Conservation (phyloP, 2,113 vertebrate species). For the Tetraodon nigroviridis region DNA sequence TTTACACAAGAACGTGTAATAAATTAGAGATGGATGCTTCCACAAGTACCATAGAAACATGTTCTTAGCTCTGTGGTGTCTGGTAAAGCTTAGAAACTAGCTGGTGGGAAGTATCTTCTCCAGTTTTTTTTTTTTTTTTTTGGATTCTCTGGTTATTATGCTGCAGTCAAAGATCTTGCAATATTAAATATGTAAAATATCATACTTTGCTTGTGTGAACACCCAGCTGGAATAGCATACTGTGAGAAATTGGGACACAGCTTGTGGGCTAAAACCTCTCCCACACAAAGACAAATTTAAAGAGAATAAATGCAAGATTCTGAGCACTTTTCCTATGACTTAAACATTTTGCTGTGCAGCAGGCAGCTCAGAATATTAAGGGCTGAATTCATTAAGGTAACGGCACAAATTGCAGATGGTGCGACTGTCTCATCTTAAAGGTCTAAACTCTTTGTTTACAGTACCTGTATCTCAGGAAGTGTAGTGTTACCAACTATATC, state of each 20-base stretch:
- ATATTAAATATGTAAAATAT: conserved; percentile 3
- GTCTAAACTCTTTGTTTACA: conserved; percentile 22
- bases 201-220: neutral
- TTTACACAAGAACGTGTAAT: no score
- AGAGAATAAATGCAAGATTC: conserved; percentile 15
- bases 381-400: conserved; percentile 37
- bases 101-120: neutral
- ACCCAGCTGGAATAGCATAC: conserved; percentile 14
- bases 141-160: neutral
- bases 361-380: conserved; percentile 9
- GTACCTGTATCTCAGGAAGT: conserved; percentile 2
- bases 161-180: neutral
- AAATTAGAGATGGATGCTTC: no score
- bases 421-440: conserved; percentile 18
- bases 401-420: conserved; percentile 17
- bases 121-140: neutral
- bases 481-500: no score
- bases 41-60: no score
- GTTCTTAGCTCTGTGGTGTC: no score
- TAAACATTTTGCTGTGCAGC: conserved; percentile 20
- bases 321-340: conserved; percentile 5
- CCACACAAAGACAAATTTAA: conserved; percentile 18
- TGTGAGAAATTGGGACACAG: conserved; percentile 21
- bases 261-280: conserved; percentile 27
- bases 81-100: no score